phyloP scores from a whole-genome alignment of 2,113 vertebrate species.

The Vimba vimba region DNA sequence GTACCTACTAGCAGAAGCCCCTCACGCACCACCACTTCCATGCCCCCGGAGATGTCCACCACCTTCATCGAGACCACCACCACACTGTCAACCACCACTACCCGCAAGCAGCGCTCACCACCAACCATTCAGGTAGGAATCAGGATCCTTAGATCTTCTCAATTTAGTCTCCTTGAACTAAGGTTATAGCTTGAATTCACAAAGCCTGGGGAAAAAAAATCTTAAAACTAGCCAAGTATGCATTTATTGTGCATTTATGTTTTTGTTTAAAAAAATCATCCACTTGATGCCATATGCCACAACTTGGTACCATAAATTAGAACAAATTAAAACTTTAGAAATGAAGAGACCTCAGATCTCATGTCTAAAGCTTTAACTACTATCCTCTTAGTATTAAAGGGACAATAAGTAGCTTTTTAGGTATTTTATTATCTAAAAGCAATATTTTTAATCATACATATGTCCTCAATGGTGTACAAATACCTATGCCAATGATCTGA shows the following conservation, averaged over 20 bases:
- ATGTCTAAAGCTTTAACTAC: not conserved
- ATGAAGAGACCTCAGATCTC: not conserved
- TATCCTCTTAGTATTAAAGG: not conserved
- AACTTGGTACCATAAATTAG: no score
- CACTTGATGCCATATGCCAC: no score
- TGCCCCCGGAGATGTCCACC: constrained; percentile 96
- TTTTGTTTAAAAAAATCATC: not conserved
- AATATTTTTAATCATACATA: no score
- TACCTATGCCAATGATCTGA: no score
- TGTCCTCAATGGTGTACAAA: no score
- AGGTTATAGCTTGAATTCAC: not conserved
- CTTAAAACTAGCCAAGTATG: not conserved
- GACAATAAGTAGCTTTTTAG: no score
- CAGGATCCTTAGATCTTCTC: not conserved
- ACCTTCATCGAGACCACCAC: constrained; percentile 98
- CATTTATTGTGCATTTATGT: not conserved
- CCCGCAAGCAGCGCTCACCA: constrained; percentile 92
- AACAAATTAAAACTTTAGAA: not conserved
- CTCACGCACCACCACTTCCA: constrained; percentile 88
- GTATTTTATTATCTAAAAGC: no score
- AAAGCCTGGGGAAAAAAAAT: not conserved
- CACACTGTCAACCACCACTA: constrained; percentile 94
- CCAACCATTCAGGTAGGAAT: constrained; percentile 88
- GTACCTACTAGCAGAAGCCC: constrained; percentile 87
- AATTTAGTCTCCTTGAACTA: not conserved